Evolutionary conservation across 2,797 vertebrate species (phyloP).

Genomic region (Sebastes cheni): DNA sequence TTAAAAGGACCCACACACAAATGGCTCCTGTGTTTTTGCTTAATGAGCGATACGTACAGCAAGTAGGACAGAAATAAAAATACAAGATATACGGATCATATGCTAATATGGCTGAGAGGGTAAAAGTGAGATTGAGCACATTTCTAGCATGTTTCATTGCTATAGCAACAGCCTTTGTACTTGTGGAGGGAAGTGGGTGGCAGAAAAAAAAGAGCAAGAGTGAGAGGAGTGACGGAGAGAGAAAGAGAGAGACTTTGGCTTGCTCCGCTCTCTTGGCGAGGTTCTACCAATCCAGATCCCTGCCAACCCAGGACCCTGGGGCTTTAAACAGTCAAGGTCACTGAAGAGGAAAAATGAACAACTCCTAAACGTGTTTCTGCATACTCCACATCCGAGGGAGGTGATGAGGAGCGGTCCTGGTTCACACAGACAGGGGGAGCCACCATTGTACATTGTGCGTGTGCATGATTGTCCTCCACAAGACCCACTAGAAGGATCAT

Average conservation of each 20-base stretch:
- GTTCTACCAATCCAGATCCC: constrained; percentile 44
- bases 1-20: background rate
- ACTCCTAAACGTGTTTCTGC: constrained; percentile 58
- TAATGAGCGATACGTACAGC: constrained; percentile 11
- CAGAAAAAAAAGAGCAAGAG: constrained; percentile 49
- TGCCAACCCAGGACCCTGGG: constrained; percentile 61
- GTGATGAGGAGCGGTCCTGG: constrained; percentile 33
- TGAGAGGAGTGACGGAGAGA: constrained; percentile 55
- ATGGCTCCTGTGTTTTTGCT: background rate
- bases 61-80: constrained; percentile 28
- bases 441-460: constrained; percentile 26
- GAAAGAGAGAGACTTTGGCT: constrained; percentile 54
- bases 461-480: constrained; percentile 28
- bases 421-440: constrained; percentile 64
- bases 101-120: constrained; percentile 53
- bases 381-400: constrained; percentile 28
- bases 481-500: constrained; percentile 26
- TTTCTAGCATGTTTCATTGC: constrained; percentile 75
- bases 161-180: constrained; percentile 80
- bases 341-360: constrained; percentile 67
- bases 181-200: constrained; percentile 73
- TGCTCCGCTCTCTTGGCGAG: constrained; percentile 56
- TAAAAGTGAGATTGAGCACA: constrained; percentile 68
- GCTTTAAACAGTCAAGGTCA: constrained; percentile 72
- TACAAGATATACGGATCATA: constrained; percentile 51